Percentiles rank a stretch among this genome's conserved stretches.
Conservation (phyloP, 2,113 vertebrate genomes). For the Brachypteracias leptosomus region DNA sequence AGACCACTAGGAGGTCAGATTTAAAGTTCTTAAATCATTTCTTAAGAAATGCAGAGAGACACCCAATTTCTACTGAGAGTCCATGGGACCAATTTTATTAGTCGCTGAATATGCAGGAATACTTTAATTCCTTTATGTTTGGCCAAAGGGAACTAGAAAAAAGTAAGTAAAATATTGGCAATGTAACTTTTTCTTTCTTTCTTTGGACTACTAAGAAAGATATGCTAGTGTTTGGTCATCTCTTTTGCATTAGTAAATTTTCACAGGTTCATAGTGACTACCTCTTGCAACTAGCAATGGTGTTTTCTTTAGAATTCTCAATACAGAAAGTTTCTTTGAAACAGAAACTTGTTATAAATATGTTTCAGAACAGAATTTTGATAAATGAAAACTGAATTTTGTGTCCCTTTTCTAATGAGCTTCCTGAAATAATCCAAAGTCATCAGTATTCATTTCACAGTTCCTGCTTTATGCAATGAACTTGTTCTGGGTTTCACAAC, state of each 20-base stretch:
- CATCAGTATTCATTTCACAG: background rate
- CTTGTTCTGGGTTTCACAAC: background rate
- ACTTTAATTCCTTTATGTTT: background rate
- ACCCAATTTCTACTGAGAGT: background rate
- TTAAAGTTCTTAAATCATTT: too few relatives aligned
- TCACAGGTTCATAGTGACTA: background rate
- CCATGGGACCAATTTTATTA: background rate
- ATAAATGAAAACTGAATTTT: background rate
- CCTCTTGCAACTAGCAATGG: background rate
- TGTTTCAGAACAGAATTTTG: background rate
- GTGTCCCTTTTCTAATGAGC: background rate
- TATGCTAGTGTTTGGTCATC: rapidly evolving
- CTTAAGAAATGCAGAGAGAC: background rate
- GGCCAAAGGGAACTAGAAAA: background rate
- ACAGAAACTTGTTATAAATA: background rate
- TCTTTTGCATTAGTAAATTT: background rate
- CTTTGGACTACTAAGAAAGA: background rate
- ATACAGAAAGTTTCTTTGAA: background rate
- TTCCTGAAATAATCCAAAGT: background rate
- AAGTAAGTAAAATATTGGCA: background rate
- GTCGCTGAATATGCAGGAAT: background rate
- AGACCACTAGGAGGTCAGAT: background rate
- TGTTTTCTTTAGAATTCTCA: background rate
- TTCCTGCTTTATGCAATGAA: background rate
- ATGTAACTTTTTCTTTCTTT: background rate